A percentile compares a stretch with the other conserved stretches of the same genome.
Evolutionary conservation across 2,797 vertebrate genomes (phyloP).

Genomic region (Megalops cyprinoides): DNA sequence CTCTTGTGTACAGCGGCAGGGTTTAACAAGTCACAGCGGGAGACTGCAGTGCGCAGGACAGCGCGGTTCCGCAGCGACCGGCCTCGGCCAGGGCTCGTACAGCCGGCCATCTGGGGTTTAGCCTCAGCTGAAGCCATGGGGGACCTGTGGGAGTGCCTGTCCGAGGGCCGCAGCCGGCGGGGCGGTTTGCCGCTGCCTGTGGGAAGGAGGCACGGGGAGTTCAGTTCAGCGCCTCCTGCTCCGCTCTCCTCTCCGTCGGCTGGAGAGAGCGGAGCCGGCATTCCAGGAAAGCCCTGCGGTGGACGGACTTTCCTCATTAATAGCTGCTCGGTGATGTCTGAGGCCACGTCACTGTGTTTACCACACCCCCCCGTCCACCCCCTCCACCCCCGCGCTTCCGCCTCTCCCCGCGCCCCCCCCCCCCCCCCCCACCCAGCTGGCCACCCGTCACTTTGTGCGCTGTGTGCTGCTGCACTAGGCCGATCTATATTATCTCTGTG

Average conservation of each 20-base stretch:
- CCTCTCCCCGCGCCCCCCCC: not conserved
- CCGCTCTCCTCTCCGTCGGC: constrained; percentile 1
- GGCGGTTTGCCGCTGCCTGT: not conserved
- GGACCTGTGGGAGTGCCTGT: too few relatives aligned
- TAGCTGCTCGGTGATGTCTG: constrained; percentile 72
- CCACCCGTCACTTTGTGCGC: too few relatives aligned
- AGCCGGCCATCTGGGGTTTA: too few relatives aligned
- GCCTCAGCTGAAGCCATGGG: too few relatives aligned
- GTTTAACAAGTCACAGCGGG: not conserved
- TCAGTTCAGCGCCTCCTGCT: not conserved
- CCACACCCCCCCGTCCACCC: constrained; percentile 42
- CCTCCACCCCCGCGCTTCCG: constrained; percentile 8
- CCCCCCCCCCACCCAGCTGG: too few relatives aligned
- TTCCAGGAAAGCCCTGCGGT: constrained; percentile 76
- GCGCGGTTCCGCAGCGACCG: too few relatives aligned
- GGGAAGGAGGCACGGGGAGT: not conserved
- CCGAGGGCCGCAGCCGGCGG: not conserved
- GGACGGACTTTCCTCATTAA: constrained; percentile 66
- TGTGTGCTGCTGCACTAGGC: too few relatives aligned
- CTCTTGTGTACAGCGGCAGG: constrained; percentile 29
- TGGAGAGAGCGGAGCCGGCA: constrained; percentile 50
- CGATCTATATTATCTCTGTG: too few relatives aligned
- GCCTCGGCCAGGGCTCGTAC: too few relatives aligned
- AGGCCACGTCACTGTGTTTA: constrained; percentile 74
- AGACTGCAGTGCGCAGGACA: too few relatives aligned